A percentile compares a stretch with the other conserved stretches of the same genome.
These are phyloP conservation scores for Psammodynastes pulverulentus DNA, from an alignment of 2,113 vertebrate genomes.

Conservation along the genomic window DNA sequence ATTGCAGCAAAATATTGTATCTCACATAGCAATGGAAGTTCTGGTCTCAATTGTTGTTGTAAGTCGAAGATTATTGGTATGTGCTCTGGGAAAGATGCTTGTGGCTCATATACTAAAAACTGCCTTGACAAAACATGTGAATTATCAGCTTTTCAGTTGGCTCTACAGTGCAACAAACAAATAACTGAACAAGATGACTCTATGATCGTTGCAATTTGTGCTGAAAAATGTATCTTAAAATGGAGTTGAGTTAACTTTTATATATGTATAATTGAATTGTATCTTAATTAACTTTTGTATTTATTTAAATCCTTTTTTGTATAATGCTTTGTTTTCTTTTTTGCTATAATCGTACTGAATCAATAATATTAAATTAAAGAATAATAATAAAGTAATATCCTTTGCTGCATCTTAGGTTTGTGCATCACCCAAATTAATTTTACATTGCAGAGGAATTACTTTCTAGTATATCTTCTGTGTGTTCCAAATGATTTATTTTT, in stretches of 20 bases:
- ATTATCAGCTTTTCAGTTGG: not conserved
- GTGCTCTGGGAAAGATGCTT: not conserved
- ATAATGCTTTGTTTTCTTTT: not conserved
- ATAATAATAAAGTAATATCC: not conserved
- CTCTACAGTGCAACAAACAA: not conserved
- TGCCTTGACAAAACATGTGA: not conserved
- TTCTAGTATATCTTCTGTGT: not conserved
- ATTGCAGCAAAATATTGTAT: too few species aligned
- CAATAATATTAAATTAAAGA: not conserved
- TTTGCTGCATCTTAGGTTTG: not conserved
- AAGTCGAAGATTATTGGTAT: not conserved
- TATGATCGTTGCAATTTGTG: not conserved
- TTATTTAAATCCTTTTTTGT: not conserved
- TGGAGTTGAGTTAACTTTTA: not conserved
- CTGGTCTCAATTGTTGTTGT: not conserved
- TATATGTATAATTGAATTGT: not conserved
- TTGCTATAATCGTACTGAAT: not conserved
- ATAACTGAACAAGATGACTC: not conserved
- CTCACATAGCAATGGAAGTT: not conserved
- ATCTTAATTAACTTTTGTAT: not conserved
- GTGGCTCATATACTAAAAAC: not conserved
- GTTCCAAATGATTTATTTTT: not conserved
- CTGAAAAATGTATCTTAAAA: not conserved
- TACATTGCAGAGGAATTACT: not conserved
- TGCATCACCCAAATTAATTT: not conserved